These are phyloP conservation scores for Anastatus disparis DNA, from an alignment of 1,140 invertebrate species.

Conservation along the genomic window DNA sequence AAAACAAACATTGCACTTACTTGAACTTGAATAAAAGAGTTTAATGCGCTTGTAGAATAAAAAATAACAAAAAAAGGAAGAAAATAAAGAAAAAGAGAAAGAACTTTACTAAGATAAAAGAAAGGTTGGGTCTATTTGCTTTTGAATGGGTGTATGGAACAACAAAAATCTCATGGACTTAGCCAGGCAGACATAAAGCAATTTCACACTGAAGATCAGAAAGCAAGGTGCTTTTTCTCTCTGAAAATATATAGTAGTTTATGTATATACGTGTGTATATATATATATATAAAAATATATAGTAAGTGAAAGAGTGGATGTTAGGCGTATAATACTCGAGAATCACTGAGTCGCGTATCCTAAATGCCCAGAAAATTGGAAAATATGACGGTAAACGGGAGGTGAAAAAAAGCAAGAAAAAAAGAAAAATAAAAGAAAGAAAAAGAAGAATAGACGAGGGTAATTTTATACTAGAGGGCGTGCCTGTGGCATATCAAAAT, in stretches of 20 bases:
- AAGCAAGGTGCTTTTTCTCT: conserved; percentile 44
- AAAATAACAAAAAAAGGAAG: no score
- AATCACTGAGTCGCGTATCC: conserved; percentile 38
- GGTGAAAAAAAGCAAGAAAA: not conserved
- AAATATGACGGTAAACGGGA: not conserved
- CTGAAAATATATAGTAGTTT: no score
- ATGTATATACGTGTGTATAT: no score
- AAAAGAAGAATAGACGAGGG: no score
- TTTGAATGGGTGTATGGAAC: not conserved
- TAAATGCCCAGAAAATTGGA: conserved; percentile 34
- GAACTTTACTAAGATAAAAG: no score
- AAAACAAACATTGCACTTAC: no score
- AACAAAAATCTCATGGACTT: conserved; percentile 48
- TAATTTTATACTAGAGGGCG: conserved; percentile 19
- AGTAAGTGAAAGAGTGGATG: not conserved
- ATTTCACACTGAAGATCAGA: conserved; percentile 55
- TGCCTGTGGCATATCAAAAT: conserved; percentile 15
- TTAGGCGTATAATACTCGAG: conserved; percentile 38
- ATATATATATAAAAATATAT: no score
- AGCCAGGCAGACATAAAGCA: conserved; percentile 50
- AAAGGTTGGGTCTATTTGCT: no score
- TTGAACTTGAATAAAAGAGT: no score
- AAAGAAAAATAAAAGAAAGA: no score
- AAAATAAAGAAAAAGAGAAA: no score
- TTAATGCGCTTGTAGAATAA: no score